A percentile compares a stretch with the other conserved stretches of the same genome.
These are phyloP conservation scores for Piscicola geometra DNA, from an alignment of 2,888 invertebrate genomes.

Conservation along the genomic window DNA sequence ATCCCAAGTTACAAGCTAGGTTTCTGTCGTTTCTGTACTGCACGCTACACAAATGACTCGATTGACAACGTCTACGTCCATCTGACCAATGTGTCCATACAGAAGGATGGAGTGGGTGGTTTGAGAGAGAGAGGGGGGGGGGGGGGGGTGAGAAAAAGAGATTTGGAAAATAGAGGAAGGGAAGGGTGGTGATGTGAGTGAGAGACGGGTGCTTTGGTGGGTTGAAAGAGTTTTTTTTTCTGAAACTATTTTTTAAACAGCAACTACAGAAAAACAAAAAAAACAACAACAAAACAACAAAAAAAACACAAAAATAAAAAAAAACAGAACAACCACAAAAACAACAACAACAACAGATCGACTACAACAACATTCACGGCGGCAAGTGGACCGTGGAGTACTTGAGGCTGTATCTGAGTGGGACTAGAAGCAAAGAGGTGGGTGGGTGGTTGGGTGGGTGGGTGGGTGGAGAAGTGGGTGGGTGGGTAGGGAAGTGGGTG, in stretches of 20 bases:
- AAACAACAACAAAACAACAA: too few species aligned
- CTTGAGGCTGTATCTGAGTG: conserved; percentile 79
- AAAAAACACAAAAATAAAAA: too few species aligned
- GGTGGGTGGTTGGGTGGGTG: conserved; percentile 72
- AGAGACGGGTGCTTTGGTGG: not conserved
- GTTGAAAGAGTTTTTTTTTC: not conserved
- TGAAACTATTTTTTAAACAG: too few species aligned
- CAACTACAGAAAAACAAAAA: too few species aligned
- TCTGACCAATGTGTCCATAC: conserved; percentile 93
- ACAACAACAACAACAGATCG: conserved; percentile 63
- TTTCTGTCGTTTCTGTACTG: conserved; percentile 91
- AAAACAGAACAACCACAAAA: conserved; percentile 7
- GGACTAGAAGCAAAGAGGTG: conserved; percentile 79
- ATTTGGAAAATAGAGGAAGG: too few species aligned
- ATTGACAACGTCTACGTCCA: conserved; percentile 71
- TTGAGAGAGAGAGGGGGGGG: too few species aligned
- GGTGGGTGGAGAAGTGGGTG: conserved; percentile 68
- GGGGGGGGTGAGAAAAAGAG: too few species aligned
- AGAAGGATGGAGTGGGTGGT: conserved; percentile 78
- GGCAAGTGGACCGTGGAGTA: conserved; percentile 91
- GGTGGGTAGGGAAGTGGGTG: conserved; percentile 53
- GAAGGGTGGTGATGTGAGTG: too few species aligned
- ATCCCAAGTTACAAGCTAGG: conserved; percentile 68
- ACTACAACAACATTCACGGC: conserved; percentile 87
- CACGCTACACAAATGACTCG: conserved; percentile 67